Evolutionary conservation across 2,113 vertebrate species (phyloP), one percentile per base, ranked within the genome.

Genomic region (Dicrurus megarhynchus): DNA sequence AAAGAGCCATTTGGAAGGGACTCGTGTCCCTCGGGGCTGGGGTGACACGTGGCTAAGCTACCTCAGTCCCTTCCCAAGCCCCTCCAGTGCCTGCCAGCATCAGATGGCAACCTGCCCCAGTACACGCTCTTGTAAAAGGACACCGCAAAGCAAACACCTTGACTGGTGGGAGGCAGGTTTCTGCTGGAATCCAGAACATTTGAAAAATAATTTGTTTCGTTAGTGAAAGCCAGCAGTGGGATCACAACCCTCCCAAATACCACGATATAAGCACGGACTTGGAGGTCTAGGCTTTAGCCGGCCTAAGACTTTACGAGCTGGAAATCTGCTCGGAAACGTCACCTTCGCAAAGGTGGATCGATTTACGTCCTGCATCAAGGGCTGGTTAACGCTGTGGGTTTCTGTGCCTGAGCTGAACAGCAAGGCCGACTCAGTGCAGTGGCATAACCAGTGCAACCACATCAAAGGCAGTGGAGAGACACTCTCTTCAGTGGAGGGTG

Each of bases 271-370:
- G 55, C 11, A 5, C 4, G 6, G 44, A 30, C 24, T 59, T 63
- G 52, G 19, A 71, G n/a, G 18, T 63, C 64, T n/a, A 41, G 35
- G 17, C 49, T 90, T 77, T 60, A 68, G 18, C 65, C 27, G 23
- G 32, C 60, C 65, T 53, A 73, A 42, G 46, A 73, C 30, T 49
- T 84, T 20, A 53, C 7, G 30, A 76, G n/a, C 57, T 91, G 82
- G 39, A 90, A 74, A 77, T 69, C n/a, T 83, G 16, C 63, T 73
- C 41, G 79, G 65, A 69, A 86, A 76, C 9, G 18, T 52, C 65
- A 46, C 33, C 50, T 41, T 42, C 5, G 2, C 59, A 39, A 61
- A 52, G 0, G 0, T 19, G 44, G 55, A 42, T 63, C 0, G 1
- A 42, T 71, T 84, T 16, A 27, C 7, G 1, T 5, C 39, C 61